Evolutionary conservation across 2,113 vertebrate species (phyloP).

Genomic region (Cryptoleucopteryx plumbea): DNA sequence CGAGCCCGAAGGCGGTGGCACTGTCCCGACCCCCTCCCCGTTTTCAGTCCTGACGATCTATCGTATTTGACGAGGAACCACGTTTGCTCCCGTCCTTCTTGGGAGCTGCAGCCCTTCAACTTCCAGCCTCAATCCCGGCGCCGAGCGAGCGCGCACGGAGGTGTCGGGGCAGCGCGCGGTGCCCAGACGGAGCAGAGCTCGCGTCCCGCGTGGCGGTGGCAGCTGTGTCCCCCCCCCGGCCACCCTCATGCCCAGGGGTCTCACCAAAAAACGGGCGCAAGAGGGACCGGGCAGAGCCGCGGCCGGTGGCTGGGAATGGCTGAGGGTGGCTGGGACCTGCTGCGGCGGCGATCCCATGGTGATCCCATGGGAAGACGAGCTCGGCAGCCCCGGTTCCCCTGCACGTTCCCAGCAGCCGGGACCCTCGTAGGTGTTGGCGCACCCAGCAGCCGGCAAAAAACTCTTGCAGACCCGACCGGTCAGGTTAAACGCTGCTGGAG

Average conservation of each 20-base stretch:
- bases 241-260: fast-evolving
- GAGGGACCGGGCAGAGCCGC: fast-evolving
- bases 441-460: not conserved
- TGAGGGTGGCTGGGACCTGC: too few species aligned
- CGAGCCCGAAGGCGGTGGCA: fast-evolving
- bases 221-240: not conserved
- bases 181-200: fast-evolving
- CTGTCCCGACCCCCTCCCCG: fast-evolving
- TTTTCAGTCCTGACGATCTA: not conserved
- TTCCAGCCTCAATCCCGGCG: fast-evolving
- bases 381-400: fast-evolving
- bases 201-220: fast-evolving
- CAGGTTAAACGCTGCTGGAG: not conserved
- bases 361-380: not conserved
- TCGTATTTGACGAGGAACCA: fast-evolving
- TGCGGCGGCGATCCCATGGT: fast-evolving
- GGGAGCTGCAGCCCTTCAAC: not conserved
- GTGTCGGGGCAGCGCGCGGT: fast-evolving
- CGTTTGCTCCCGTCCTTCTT: fast-evolving
- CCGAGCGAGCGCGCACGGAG: fast-evolving
- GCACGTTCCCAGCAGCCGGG: fast-evolving
- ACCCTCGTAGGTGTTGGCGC: fast-evolving
- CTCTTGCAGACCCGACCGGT: fast-evolving
- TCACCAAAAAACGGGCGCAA: fast-evolving
- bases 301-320: too few species aligned